A percentile compares a stretch with the other conserved stretches of the same genome.
Conservation (phyloP, 2,888 invertebrate genomes). For the Marasmarcha lunaedactyla region DNA sequence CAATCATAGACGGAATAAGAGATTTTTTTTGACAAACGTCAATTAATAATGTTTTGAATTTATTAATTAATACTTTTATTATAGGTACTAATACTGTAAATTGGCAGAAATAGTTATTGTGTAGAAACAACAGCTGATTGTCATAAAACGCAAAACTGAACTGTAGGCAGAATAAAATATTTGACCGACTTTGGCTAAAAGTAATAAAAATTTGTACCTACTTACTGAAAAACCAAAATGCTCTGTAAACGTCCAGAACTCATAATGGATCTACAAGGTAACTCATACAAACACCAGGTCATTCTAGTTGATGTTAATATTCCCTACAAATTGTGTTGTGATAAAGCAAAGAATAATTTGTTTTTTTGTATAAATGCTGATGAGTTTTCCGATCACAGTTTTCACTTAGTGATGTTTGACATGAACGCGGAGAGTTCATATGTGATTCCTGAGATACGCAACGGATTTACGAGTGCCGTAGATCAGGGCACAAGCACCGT, state of each 20-base stretch:
- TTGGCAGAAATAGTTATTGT: no score
- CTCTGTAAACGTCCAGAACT: slow-evolving; percentile 4
- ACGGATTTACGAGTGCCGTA: slow-evolving; percentile 44
- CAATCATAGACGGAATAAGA: no score
- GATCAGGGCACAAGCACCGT: slow-evolving; percentile 28
- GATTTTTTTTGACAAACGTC: no score
- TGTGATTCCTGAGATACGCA: slow-evolving; percentile 34
- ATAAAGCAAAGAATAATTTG: slow-evolving; percentile 27
- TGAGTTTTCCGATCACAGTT: slow-evolving; percentile 42
- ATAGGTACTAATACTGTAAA: no score
- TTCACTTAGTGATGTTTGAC: slow-evolving; percentile 35
- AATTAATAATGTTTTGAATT: no score
- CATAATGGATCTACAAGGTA: slow-evolving; percentile 19
- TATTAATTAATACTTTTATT: no score
- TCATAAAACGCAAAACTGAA: no score
- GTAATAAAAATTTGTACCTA: no score
- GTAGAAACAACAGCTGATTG: no score
- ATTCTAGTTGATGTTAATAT: slow-evolving; percentile 37
- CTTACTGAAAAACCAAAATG: no score
- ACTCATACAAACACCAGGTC: slow-evolving; percentile 25
- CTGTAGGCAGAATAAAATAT: no score
- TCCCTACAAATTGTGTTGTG: slow-evolving; percentile 37
- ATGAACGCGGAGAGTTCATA: slow-evolving; percentile 24
- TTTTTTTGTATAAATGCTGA: slow-evolving; percentile 47
- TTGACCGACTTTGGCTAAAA: no score